Base-by-base conservation (phyloP, 1,140 invertebrate species). In the Contarinia nasturtii region DNA sequence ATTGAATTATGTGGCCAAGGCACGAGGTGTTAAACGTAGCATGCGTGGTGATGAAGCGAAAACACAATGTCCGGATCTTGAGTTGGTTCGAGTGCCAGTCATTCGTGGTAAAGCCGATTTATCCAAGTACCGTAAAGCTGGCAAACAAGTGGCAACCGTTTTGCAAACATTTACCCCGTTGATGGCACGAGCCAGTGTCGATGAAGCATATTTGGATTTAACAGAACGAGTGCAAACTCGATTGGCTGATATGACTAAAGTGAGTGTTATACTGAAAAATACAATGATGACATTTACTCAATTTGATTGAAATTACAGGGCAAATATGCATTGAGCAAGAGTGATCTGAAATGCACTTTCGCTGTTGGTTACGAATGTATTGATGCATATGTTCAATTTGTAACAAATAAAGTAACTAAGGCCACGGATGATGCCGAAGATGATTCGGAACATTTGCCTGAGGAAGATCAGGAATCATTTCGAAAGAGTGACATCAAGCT, bases 181-280 rank as follows among this genome's bases (percentile, higher is more conserved):
- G 41, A 71, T 93, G 40, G 82, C 94, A 68, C 71, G 89, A 61
- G 94, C 94, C 4, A 94, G 89, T 49, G 79, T 98, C 15, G 94
- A 98, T 70, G 93, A 97, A 70, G 92, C 93, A 2, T 98, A 93
- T 61, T 65, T 98, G 46, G 93, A 98, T 65, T 76, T 97, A 12
- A 94, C 92, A 19, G 72, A 77, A 42, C 67, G 76, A 20, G 84
- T 95, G 14, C 68, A 79, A 44, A 61, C 70, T 49, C 63, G 65
- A 52, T 58, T 76, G 40, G 52, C 61, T 8, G 51, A 57, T 42
- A 50, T 63, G 22, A 47, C 48, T 12, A 38, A 49, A 21, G 48
- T 37, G 41, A 27, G 27, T 27, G 27, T 27, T 27, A 5, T 27
- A 5, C 10, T 10, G 4, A 27, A 3, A 27, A 27, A 27, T 27